phyloP scores from a whole-genome alignment of 2,113 vertebrate species.

The Lasiurus borealis region DNA sequence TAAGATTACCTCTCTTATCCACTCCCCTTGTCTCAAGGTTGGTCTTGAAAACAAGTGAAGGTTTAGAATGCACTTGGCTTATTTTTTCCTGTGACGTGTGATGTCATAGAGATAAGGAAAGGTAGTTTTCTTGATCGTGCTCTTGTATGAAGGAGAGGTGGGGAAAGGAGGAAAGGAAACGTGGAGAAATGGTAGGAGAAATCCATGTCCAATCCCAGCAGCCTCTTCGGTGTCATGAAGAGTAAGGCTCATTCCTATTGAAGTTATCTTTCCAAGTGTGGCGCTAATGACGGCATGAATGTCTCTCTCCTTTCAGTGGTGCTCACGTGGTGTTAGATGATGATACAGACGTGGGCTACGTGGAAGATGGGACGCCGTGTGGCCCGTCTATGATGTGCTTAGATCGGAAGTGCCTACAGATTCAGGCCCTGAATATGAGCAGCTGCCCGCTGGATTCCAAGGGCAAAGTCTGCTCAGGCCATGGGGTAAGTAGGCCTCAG shows the following conservation, averaged over 20 bases:
- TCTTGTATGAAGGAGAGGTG: background rate
- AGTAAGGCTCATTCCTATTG: background rate
- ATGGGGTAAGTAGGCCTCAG: constrained; percentile 93
- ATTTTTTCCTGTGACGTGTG: background rate
- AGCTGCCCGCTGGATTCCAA: constrained; percentile 95
- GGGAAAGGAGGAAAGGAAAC: background rate
- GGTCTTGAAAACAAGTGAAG: constrained; percentile 20
- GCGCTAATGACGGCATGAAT: constrained; percentile 68
- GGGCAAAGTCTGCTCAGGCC: constrained; percentile 96
- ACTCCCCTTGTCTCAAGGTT: background rate
- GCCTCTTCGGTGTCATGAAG: background rate
- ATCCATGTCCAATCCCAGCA: background rate
- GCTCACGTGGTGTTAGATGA: constrained; percentile 98
- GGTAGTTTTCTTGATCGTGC: background rate
- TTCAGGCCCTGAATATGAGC: constrained; percentile 98
- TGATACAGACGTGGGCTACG: constrained; percentile 97
- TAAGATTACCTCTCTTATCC: background rate
- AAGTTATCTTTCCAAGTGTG: background rate
- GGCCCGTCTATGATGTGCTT: constrained; percentile 99
- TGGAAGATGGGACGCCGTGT: constrained; percentile 98
- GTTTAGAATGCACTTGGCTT: background rate
- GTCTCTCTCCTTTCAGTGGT: constrained; percentile 87
- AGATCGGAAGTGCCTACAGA: constrained; percentile 98
- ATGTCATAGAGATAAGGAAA: background rate
- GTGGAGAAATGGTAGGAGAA: background rate